Evolutionary conservation across 2,797 vertebrate species (phyloP), one percentile per base, ranked within the genome.

Genomic region (Monodelphis domestica): DNA sequence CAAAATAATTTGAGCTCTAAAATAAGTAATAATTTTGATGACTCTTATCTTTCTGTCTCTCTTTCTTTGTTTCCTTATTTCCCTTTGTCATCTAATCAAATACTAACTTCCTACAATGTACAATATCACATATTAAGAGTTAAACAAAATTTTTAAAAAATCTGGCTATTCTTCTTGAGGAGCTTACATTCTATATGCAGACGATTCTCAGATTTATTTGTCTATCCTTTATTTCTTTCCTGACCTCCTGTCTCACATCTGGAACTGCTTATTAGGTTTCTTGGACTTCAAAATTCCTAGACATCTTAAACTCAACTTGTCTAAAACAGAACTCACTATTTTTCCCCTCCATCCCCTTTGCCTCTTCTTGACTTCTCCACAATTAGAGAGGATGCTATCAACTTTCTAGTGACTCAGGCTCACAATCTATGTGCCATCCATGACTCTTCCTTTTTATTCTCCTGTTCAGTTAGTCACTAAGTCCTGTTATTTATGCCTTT

Each of bases 41-140:
- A 10, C 45, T 30, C 94, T 96, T 38, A 93, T 38, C 38, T 30
- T 93, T 56, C 53, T 91, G n/a, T n/a, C 95, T 59, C n/a, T 84
- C 63, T 10, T 0, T 45, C n/a, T 45, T 30, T 63, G 30, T 78
- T 63, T 45, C 70, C 84, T 6, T 45, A 38, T 84, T 84, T 26
- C 3, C 45, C 15, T 70, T 17, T 70, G 45, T 78, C n/a, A n/a
- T 50, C 70, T 84, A 38, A 50, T 84, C 10, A 84, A 24, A 84
- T 38, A 11, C 50, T 26, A 84, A 84, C 21, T 84, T 50, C 21
- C 24, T 63, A 50, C 30, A 2, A 84, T 45, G 38, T 84, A 21
- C 38, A 12, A 78, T 45, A 11, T 45, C 84, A 84, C 21, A 84
- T 26, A 4, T 11, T 84, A 24, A 26, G 17, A 45, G n/a, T 45